These are phyloP conservation scores for Latrodectus hesperus DNA, from an alignment of 2,888 invertebrate species.

Conservation along the genomic window DNA sequence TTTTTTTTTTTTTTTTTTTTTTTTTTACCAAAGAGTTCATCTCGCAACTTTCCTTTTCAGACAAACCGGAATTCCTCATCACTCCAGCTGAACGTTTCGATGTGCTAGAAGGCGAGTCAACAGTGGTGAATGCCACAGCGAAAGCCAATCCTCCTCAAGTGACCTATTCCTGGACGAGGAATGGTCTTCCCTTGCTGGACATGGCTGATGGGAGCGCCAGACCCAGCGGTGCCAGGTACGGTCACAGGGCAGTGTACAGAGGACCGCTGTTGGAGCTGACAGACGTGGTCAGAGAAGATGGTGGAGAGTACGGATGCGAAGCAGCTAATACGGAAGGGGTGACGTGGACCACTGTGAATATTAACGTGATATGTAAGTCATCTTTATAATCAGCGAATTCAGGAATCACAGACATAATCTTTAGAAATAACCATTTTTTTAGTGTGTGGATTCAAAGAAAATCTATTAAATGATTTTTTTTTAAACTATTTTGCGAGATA, in stretches of 20 bases:
- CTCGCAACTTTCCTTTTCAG: conserved; percentile 72
- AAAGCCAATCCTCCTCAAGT: conserved; percentile 89
- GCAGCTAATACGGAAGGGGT: conserved; percentile 92
- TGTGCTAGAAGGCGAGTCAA: conserved; percentile 84
- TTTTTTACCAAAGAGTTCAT: too few species aligned
- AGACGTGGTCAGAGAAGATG: conserved; percentile 85
- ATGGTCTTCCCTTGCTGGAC: conserved; percentile 69
- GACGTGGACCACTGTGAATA: conserved; percentile 84
- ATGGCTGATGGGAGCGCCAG: conserved; percentile 36
- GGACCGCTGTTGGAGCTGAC: conserved; percentile 85
- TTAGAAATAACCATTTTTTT: too few species aligned
- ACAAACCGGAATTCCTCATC: conserved; percentile 75
- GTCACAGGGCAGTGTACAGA: conserved; percentile 58
- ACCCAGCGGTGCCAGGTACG: conserved; percentile 27
- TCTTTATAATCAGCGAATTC: neutral
- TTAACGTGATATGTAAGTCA: conserved; percentile 84
- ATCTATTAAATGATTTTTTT: too few species aligned
- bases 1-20: too few species aligned
- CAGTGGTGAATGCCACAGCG: conserved; percentile 85
- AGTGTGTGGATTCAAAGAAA: too few species aligned
- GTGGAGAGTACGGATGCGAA: conserved; percentile 89
- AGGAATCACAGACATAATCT: too few species aligned
- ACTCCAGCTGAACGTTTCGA: conserved; percentile 73
- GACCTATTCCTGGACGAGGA: conserved; percentile 86
- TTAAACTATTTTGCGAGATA: too few species aligned